Base-by-base conservation (phyloP, 2,113 vertebrate genomes). In the Melanerpes aurifrons region DNA sequence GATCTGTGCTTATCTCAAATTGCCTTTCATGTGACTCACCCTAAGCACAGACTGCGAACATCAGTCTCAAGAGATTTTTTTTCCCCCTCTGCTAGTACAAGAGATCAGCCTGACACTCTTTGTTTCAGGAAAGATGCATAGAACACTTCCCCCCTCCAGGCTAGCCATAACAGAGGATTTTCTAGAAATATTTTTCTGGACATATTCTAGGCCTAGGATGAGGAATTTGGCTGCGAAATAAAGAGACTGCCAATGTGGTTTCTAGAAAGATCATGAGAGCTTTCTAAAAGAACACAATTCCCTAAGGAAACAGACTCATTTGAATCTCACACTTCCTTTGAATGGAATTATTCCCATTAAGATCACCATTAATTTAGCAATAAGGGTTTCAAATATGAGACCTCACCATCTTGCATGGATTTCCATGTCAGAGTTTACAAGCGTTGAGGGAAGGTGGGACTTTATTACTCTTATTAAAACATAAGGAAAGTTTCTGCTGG, bases 1-100 rank as follows among this genome's bases (percentile, higher is more conserved):
- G 69, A 87, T 75, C 85, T 92, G 78, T 76, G 43, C 57, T 91
- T 94, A 94, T 93, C 92, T 93, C 86, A 74, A 32, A 86, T 93
- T 81, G 79, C 32, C 75, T 92, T 92, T 86, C 89, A 89, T 53
- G 43, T 93, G 89, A 93, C 57, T 95, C 78, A 89, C 43, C 64
- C 69, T 22, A 57, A 81, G 58, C 87, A 86, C 40, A 91, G 0
- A 9, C 8, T 70, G 61, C 2, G 40, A 93, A 76, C 56, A 84
- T 89, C 81, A 92, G 66, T 63, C 71, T 82, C 82, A 56, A 89
- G 91, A 62, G 16, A 15, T 28, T 59, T 57, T 37, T 71, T 73
- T 89, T 72, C 76, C 9, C 26, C 32, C 66, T 72, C 15, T 21
- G 43, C 29, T 67, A 21, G 12, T 74, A 47, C 18, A 50, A 72